phyloP scores from a whole-genome alignment of 2,113 vertebrate species.

The Pungitius pungitius region DNA sequence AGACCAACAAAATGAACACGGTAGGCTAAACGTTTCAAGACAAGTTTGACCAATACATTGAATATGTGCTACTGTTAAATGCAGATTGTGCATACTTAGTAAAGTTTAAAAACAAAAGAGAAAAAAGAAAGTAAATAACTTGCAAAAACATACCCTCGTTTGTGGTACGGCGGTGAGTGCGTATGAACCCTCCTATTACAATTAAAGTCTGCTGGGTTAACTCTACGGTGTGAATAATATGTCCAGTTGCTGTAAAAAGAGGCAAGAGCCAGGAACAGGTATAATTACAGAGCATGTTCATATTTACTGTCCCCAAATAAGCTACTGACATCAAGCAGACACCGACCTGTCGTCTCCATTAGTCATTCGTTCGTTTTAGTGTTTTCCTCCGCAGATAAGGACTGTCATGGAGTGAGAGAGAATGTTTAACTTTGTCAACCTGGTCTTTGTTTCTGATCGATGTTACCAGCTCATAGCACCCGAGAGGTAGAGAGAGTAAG shows the following conservation, averaged over 20 bases:
- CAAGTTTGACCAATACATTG: not conserved
- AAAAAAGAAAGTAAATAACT: not conserved
- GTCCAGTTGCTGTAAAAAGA: slow-evolving; percentile 62
- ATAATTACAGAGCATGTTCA: slow-evolving; percentile 76
- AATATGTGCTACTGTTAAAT: not conserved
- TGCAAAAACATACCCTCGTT: not conserved
- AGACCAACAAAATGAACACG: not conserved
- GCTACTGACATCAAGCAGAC: slow-evolving; percentile 78
- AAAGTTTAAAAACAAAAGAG: not conserved
- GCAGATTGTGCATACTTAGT: not conserved
- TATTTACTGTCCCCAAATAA: slow-evolving; percentile 85
- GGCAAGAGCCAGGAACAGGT: slow-evolving; percentile 62
- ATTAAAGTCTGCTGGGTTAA: slow-evolving; percentile 1
- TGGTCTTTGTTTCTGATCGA: slow-evolving; percentile 86
- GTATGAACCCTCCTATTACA: not conserved
- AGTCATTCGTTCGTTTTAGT: slow-evolving; percentile 67
- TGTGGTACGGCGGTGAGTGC: not conserved
- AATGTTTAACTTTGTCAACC: slow-evolving; percentile 80
- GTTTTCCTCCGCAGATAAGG: slow-evolving; percentile 68
- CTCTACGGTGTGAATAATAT: slow-evolving; percentile 56
- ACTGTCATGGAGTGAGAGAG: slow-evolving; percentile 76
- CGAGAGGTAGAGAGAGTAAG: slow-evolving; percentile 54
- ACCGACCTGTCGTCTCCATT: slow-evolving; percentile 78
- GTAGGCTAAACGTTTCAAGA: not conserved
- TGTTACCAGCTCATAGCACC: slow-evolving; percentile 70